A percentile compares a stretch with the other conserved stretches of the same genome.
Conservation (phyloP, 2,113 vertebrate genomes). For the human (Homo sapiens) region GRCh38 chr14:26365501-26366000, state of each 20-base stretch:
- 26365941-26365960: background rate
- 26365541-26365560: background rate
- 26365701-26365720: background rate
- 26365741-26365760: background rate
- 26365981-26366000: background rate
- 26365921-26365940: background rate
- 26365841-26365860: background rate
- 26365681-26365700: background rate
- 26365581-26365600: background rate
- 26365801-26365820: background rate
- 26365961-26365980: background rate
- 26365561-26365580: constrained; percentile 11
- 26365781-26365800: background rate
- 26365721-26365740: background rate
- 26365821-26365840: background rate
- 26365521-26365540: background rate
- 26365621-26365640: constrained; percentile 12
- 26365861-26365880: background rate
- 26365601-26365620: background rate
- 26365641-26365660: background rate
- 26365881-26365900: background rate
- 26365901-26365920: background rate
- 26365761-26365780: background rate
- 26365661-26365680: constrained; percentile 16
- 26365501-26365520: background rate